Percentiles rank a stretch among this genome's conserved stretches.
phyloP scores from a whole-genome alignment of 2,113 vertebrate species.

The Xiphophorus couchianus region DNA sequence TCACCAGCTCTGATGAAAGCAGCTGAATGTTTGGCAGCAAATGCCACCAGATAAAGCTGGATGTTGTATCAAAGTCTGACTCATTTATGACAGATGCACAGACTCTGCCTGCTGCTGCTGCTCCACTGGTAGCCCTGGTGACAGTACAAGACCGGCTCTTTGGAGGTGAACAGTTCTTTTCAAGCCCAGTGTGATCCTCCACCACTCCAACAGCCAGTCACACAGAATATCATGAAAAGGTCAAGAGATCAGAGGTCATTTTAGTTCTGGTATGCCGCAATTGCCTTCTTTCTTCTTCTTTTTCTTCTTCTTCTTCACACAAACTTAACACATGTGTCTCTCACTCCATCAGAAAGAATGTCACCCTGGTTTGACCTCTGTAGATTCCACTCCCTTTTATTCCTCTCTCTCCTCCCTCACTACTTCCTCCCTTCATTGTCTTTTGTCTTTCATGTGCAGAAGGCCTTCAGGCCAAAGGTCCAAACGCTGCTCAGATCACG shows the following conservation, averaged over 20 bases:
- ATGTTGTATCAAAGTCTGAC: background rate
- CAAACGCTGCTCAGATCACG: slow-evolving; percentile 6
- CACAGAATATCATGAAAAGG: background rate
- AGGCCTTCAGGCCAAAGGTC: slow-evolving; percentile 14
- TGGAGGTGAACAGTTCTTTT: background rate
- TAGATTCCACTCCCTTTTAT: slow-evolving; percentile 6
- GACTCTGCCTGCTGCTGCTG: background rate
- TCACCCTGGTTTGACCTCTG: slow-evolving; percentile 34
- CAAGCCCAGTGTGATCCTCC: background rate
- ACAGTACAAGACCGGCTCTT: background rate
- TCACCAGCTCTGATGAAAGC: background rate
- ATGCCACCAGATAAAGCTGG: background rate
- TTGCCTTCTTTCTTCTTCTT: no score
- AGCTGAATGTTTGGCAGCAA: background rate
- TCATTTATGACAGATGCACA: background rate
- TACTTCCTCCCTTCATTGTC: slow-evolving; percentile 48
- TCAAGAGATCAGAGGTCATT: slow-evolving; percentile 4
- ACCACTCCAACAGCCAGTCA: background rate
- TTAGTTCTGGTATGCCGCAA: background rate
- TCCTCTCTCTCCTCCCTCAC: slow-evolving; percentile 27
- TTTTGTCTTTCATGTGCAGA: slow-evolving; percentile 41
- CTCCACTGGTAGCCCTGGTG: no score
- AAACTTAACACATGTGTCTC: slow-evolving; percentile 12
- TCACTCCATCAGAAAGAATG: background rate
- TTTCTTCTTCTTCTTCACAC: background rate